Percentiles rank a stretch among this genome's conserved stretches.
phyloP scores from a whole-genome alignment of 2,113 vertebrate species.

The Barnardius zonarius region DNA sequence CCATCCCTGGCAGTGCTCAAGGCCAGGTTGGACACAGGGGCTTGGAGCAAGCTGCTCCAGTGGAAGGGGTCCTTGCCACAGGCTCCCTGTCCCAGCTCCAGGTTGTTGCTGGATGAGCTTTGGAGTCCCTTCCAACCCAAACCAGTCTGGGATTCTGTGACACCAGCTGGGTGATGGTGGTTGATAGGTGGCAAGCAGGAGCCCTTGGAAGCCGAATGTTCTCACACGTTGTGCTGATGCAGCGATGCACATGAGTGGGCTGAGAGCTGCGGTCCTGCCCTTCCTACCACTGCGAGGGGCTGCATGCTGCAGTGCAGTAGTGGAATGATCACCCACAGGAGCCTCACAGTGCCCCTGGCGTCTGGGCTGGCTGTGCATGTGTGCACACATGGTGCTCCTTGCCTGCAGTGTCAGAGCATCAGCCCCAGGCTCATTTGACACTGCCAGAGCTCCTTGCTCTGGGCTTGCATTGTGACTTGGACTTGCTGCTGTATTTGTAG shows the following conservation, averaged over 20 bases:
- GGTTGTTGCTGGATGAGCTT: background rate
- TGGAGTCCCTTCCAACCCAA: background rate
- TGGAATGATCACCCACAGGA: background rate
- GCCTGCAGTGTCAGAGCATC: background rate
- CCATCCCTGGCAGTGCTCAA: too few species aligned
- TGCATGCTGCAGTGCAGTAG: background rate
- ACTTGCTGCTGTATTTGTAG: background rate
- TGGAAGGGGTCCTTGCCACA: background rate
- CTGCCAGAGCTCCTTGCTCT: background rate
- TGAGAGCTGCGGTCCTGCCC: background rate
- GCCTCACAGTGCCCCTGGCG: background rate
- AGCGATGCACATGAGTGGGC: fast-evolving
- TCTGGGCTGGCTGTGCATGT: background rate
- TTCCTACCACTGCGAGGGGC: background rate
- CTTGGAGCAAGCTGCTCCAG: too few species aligned
- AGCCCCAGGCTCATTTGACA: background rate
- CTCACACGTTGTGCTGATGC: fast-evolving
- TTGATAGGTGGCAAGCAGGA: fast-evolving
- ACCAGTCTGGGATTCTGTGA: background rate
- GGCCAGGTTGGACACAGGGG: too few species aligned
- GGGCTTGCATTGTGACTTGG: background rate
- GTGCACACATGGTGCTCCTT: background rate
- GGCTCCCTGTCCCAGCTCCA: too few species aligned
- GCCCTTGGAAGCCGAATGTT: background rate
- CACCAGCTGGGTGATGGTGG: background rate